Evolutionary conservation across 2,797 vertebrate species (phyloP), one percentile per base, ranked within the genome.

Genomic region (Ctenopoma kingsleyae): DNA sequence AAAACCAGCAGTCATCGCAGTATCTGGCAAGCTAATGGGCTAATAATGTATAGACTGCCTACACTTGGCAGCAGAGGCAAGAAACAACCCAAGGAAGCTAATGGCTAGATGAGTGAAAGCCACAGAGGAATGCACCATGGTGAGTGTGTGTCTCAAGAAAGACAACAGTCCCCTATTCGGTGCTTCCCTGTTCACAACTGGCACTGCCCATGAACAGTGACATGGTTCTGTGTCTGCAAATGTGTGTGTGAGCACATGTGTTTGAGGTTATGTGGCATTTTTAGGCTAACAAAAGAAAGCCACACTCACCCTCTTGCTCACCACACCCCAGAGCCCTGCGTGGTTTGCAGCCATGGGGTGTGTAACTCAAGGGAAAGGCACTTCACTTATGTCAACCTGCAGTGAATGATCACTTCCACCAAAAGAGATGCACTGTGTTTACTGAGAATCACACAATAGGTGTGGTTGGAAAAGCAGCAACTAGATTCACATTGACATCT

Each of bases 21-120:
- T 17, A 51, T 70, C 74, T 76, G 76, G 72, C 70, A 5, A 83
- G 82, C 87, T 90, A 81, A 92, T 88, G 80, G 74, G 81, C 87
- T 90, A 93, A 93, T 92, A 90, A 92, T 94, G 78, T 91, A 87
- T 89, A 93, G 90, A 78, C 78, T 25, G 63, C 16, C 51, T 83
- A 50, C 51, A 58, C 62, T 78, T 77, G 74, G 81, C 85, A 81
- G 62, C 77, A 83, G 71, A 69, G 67, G 64, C 74, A 82, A 67
- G 82, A 67, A 76, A 82, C 85, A 86, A 76, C 52, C 81, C 71
- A 88, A 76, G 56, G 78, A 86, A 88, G 82, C 76, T 91, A 92
- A 92, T 91, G 84, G 81, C 71, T 85, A 74, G 89, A 90, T 90
- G 65, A 88, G 84, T 66, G 90, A 92, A 93, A 92, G 84, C 92